Evolutionary conservation across 1,140 invertebrate genomes (phyloP).

Genomic region (Drosophila pseudoananassae): DNA sequence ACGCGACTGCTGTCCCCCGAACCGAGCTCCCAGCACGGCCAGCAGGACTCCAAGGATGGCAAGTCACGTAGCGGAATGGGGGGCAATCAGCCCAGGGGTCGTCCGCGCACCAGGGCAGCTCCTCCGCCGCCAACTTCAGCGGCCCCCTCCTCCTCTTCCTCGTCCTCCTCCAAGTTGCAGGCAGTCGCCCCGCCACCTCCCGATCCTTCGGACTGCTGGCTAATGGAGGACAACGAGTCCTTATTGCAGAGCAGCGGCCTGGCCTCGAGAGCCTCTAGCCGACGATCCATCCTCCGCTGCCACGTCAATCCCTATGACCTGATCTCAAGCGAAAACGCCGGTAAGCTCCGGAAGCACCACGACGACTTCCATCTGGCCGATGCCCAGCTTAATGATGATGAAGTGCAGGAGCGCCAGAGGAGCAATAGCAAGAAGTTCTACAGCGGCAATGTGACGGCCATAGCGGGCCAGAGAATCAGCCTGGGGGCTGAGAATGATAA

Average conservation of each 20-base stretch:
- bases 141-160: constrained; percentile 9
- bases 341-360: constrained; percentile 36
- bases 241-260: constrained; percentile 84
- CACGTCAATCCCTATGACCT: constrained; percentile 94
- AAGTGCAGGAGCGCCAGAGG: constrained; percentile 10
- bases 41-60: constrained; percentile 18
- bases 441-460: constrained; percentile 85
- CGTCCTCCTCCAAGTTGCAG: constrained; percentile 14
- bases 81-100: constrained; percentile 56
- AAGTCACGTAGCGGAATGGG: constrained; percentile 59
- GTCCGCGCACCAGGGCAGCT: constrained; percentile 32
- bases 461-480: constrained; percentile 86
- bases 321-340: constrained; percentile 84
- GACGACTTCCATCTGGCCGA: constrained; percentile 80
- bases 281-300: constrained; percentile 91
- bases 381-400: constrained; percentile 69
- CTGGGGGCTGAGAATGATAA: constrained; percentile 82
- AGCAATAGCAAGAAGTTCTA: constrained; percentile 69
- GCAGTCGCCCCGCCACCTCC: constrained; percentile 51
- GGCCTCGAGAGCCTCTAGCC: constrained; percentile 38
- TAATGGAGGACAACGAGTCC: constrained; percentile 70
- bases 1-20: constrained; percentile 88
- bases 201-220: constrained; percentile 84
- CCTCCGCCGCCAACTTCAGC: constrained; percentile 20
- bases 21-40: constrained; percentile 49